A percentile compares a stretch with the other conserved stretches of the same genome.
Evolutionary conservation across 2,888 invertebrate genomes (phyloP).

Genomic region (Rhodophaea formosa): DNA sequence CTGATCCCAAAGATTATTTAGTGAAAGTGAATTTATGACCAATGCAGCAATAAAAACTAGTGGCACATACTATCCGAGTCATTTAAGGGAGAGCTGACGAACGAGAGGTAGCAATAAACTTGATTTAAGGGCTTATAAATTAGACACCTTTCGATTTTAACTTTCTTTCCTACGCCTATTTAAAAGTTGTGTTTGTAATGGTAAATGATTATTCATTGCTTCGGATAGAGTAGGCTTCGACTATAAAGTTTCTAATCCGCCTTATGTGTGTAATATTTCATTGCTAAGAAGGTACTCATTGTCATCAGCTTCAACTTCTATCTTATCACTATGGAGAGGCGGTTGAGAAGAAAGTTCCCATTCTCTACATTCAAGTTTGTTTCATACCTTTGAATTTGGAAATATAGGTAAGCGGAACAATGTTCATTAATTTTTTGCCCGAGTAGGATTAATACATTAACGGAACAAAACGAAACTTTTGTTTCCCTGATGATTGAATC

Average conservation of each 20-base stretch:
- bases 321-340: too few relatives aligned
- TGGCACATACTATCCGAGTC: conserved; percentile 38
- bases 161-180: conserved; percentile 58
- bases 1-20: conserved; percentile 34
- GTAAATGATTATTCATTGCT: conserved; percentile 40
- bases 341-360: too few relatives aligned
- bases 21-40: conserved; percentile 60
- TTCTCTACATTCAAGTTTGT: too few relatives aligned
- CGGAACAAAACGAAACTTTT: too few relatives aligned
- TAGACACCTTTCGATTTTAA: conserved; percentile 54
- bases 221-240: conserved; percentile 21
- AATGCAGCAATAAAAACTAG: conserved; percentile 37
- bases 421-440: too few relatives aligned
- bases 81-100: conserved; percentile 45
- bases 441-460: too few relatives aligned
- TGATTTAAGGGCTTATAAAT: conserved; percentile 68
- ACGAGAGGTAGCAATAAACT: conserved; percentile 48
- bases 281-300: neutral
- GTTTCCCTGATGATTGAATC: too few relatives aligned
- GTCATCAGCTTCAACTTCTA: too few relatives aligned
- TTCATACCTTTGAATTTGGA: too few relatives aligned
- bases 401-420: too few relatives aligned
- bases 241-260: conserved; percentile 23
- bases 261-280: conserved; percentile 2
- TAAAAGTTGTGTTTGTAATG: conserved; percentile 46